Evolutionary conservation across 2,888 invertebrate genomes (phyloP).

Genomic region (Drosophila vallismaia): DNA sequence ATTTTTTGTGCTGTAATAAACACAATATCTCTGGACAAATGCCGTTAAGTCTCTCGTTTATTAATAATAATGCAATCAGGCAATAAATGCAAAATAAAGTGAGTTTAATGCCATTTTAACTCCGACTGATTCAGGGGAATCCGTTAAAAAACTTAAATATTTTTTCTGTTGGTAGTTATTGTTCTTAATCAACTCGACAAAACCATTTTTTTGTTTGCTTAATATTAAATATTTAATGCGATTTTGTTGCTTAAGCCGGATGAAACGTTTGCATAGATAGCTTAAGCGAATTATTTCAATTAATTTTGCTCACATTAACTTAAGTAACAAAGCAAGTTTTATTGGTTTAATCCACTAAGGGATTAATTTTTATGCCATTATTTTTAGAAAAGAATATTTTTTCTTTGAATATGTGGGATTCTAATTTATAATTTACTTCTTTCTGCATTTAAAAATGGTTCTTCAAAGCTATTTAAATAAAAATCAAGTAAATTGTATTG

Average conservation of each 20-base stretch:
- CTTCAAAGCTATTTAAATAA: background rate
- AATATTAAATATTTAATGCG: background rate
- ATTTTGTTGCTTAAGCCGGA: background rate
- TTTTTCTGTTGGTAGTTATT: slow-evolving; percentile 3
- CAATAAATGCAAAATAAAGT: slow-evolving; percentile 12
- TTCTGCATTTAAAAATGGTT: background rate
- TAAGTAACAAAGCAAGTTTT: background rate
- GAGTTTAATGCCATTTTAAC: slow-evolving; percentile 14
- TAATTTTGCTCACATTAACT: background rate
- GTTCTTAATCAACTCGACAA: slow-evolving; percentile 2
- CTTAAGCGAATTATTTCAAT: slow-evolving; percentile 9
- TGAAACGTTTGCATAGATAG: background rate
- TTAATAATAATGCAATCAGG: slow-evolving; percentile 8
- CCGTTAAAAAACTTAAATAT: background rate
- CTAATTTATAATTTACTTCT: background rate
- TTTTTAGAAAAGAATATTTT: no score
- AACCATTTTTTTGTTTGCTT: background rate
- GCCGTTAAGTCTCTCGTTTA: slow-evolving; percentile 18
- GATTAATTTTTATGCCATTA: no score
- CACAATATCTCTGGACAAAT: slow-evolving; percentile 7
- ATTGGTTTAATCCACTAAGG: no score
- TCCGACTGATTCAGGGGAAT: background rate
- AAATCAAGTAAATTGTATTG: background rate
- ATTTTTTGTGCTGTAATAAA: background rate
- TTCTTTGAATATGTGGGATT: no score